Conservation (phyloP, 2,888 invertebrate species). For the Microplitis deprimator region DNA sequence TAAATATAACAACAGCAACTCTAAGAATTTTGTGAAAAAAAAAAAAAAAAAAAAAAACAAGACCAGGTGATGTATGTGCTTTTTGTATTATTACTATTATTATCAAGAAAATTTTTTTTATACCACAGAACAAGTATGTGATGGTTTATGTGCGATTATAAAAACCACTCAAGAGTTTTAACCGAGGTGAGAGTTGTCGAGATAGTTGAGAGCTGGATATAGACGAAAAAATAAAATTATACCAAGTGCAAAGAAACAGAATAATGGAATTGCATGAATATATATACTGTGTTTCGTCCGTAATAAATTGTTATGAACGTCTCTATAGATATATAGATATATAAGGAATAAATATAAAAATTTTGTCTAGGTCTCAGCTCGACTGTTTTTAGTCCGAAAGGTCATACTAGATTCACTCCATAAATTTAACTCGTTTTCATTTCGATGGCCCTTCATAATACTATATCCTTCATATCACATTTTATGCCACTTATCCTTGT, state of each 20-base stretch:
- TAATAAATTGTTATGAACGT: neutral
- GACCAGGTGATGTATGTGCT: neutral
- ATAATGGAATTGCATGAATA: slow-evolving; percentile 36
- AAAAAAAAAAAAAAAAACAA: neutral
- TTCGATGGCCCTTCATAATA: slow-evolving; percentile 29
- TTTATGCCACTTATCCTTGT: slow-evolving; percentile 15
- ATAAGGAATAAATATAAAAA: neutral
- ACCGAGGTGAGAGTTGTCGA: neutral
- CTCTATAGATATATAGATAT: slow-evolving; percentile 1
- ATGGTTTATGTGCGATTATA: neutral
- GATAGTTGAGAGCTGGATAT: neutral
- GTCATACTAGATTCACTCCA: slow-evolving; percentile 38
- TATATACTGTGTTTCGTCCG: slow-evolving; percentile 9
- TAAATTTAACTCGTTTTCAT: slow-evolving; percentile 41
- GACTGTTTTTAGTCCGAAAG: neutral
- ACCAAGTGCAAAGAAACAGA: slow-evolving; percentile 15
- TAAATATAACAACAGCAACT: neutral
- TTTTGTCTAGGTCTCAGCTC: neutral
- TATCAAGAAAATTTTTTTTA: neutral
- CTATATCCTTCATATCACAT: slow-evolving; percentile 15
- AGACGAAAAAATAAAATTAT: neutral
- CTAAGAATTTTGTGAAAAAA: neutral
- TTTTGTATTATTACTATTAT: neutral
- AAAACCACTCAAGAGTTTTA: neutral
- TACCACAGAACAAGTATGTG: neutral